Percentiles rank a stretch among this genome's conserved stretches.
phyloP scores from a whole-genome alignment of 92 coral and sea anemone species.

The Blastomussa wellsi region DNA sequence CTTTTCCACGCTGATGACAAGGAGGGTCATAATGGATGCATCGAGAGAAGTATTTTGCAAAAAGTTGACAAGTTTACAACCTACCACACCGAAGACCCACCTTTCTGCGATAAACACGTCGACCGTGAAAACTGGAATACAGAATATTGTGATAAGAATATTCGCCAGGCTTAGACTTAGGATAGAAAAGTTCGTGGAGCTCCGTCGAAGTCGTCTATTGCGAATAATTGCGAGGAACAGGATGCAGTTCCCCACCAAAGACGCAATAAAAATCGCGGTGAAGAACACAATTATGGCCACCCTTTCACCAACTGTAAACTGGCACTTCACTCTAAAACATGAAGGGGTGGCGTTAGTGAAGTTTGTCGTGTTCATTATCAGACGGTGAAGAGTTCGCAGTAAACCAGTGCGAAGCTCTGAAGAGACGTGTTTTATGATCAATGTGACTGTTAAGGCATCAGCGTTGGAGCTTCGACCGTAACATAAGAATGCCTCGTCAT shows the following conservation, averaged over 20 bases:
- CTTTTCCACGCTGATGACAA: slow-evolving; percentile 74
- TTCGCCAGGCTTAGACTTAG: slow-evolving; percentile 76
- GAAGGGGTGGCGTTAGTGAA: background rate
- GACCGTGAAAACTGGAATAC: slow-evolving; percentile 66
- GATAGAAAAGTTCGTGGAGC: slow-evolving; percentile 78
- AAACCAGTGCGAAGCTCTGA: background rate
- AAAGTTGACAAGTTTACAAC: slow-evolving; percentile 64
- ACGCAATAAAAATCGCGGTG: slow-evolving; percentile 46
- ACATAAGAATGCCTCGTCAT: background rate
- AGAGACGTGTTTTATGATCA: background rate
- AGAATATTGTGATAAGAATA: slow-evolving; percentile 66
- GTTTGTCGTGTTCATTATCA: slow-evolving; percentile 25
- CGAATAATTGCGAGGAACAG: slow-evolving; percentile 60
- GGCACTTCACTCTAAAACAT: slow-evolving; percentile 59
- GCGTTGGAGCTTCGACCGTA: slow-evolving; percentile 2
- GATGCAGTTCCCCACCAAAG: slow-evolving; percentile 66
- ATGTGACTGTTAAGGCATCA: background rate
- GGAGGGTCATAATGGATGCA: slow-evolving; percentile 61
- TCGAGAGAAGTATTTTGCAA: slow-evolving; percentile 61
- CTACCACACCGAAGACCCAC: slow-evolving; percentile 64
- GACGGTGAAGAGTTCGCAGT: background rate
- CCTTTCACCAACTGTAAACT: slow-evolving; percentile 56
- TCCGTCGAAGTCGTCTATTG: slow-evolving; percentile 49
- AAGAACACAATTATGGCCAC: slow-evolving; percentile 48
- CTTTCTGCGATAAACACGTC: slow-evolving; percentile 58